A percentile compares a stretch with the other conserved stretches of the same genome.
Conservation (phyloP, 2,113 vertebrate genomes). For the Leucopsar rothschildi region DNA sequence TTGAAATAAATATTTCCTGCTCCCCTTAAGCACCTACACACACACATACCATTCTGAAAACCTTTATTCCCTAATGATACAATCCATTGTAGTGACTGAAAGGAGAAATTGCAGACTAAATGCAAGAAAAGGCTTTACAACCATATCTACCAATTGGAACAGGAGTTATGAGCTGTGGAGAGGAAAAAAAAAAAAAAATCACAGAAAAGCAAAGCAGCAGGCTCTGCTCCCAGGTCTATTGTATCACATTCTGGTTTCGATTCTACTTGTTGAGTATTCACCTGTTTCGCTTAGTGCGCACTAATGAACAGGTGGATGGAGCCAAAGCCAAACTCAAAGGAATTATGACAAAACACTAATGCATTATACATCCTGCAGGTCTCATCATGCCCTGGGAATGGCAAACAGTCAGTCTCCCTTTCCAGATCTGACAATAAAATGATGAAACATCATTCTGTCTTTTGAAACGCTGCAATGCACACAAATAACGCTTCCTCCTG, state of each 20-base stretch:
- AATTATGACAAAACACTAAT: constrained; percentile 65
- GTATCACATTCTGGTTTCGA: constrained; percentile 73
- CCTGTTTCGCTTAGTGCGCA: constrained; percentile 76
- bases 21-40: neutral
- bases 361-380: constrained; percentile 70
- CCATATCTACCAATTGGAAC: neutral
- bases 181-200: neutral
- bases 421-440: constrained; percentile 71
- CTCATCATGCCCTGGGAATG: constrained; percentile 62
- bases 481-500: constrained; percentile 49
- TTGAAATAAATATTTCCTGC: neutral
- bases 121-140: neutral
- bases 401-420: constrained; percentile 53
- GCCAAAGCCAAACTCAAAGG: constrained; percentile 76
- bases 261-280: constrained; percentile 72
- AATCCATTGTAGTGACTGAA: neutral
- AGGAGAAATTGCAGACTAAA: neutral
- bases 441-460: constrained; percentile 62
- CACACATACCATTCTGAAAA: neutral
- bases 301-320: constrained; percentile 80
- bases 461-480: constrained; percentile 45
- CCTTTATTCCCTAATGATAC: neutral
- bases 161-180: neutral
- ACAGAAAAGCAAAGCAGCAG: neutral
- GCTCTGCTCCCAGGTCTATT: constrained; percentile 61